Base-by-base conservation (phyloP, 2,888 invertebrate genomes). In the Amphipoea lucens region DNA sequence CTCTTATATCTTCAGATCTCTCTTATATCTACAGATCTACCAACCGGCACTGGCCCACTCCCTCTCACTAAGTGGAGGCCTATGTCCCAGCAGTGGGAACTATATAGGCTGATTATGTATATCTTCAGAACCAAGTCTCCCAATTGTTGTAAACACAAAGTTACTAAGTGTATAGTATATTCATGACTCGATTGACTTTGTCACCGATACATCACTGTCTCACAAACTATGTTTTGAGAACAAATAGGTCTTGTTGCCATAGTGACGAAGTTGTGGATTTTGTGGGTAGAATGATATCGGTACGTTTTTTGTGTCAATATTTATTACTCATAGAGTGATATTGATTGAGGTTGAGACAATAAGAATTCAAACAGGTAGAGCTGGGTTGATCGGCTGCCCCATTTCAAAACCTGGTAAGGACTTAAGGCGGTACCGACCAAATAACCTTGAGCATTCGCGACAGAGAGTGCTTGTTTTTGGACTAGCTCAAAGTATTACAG, bases 131-230 rank as follows among this genome's bases (percentile, higher is more conserved):
- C 23, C 2, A 40, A 36, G 14, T 17, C 29, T 48, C 11, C 14
- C 36, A 67, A 66, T 70, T 29, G 7, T 68, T 69, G 23, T 45
- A 74, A 62, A 76, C n/a, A 78, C 23, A 20, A 78, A 75, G 66
- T 75, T 76, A 48, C 14, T 74, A 74, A 45, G 81, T 76, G 40
- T 54, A 57, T 40, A 65, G 40, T 74, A 82, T 78, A 68, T 74
- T 78, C 83, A 74, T 40, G 63, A 65, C 48, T 70, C 54, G 82
- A 86, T 76, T 83, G 85, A 72, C 73, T 68, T 23, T 78, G 75
- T 83, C 80, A 71, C 57, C 76, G 73, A 84, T 84, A 84, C 79
- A 84, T 84, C 85, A 84, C 54, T 82, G 67, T 67, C 69, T 5
- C 23, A n/a, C 36, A 68, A 76, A 83, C 76, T 81, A 80, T 83